Evolutionary conservation across 2,888 invertebrate genomes (phyloP), one percentile per base, ranked within the genome.

Genomic region (Ichneumoninae sp.): DNA sequence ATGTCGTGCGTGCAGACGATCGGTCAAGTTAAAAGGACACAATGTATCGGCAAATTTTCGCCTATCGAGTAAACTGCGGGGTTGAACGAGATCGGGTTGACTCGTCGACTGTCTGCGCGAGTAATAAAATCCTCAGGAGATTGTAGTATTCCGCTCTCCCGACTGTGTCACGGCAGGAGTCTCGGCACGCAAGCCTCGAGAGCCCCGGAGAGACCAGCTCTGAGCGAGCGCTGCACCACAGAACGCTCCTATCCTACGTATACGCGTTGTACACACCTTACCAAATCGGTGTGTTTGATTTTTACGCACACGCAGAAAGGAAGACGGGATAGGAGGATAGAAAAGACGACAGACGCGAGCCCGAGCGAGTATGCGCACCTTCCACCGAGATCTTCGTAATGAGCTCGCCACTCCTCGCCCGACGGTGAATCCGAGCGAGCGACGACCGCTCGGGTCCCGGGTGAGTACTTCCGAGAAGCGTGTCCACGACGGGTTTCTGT

Each of bases 401-500:
- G 81, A 84, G 83, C 81, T 81, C 74, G 74, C 77, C 77, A 84
- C 77, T 81, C 82, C 77, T 79, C 78, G 54, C 70, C 70, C 70
- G 81, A 13, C 84, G 81, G 69, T 78, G 84, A 78, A 78, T 81
- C 78, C 77, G 60, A 70, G 75, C 82, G 33, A 71, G 60, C 83
- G 44, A 68, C 68, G 76, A 75, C 76, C 47, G 47, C 60, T 63
- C 30, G 69, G 19, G 30, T 74, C 77, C 77, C 68, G 69, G 65
- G 68, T 73, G 83, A 81, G 78, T 63, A 83, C 79, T 85, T 82
- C 85, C 83, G 80, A 85, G 85, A 83, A 83, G 50, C 71, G 57
- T 47, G 85, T 76, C 54, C 80, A 63, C 75, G 76, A 71, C 79
- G 79, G 75, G 79, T 82, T 85, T 83, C 79, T 80, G 71, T 82